phyloP scores from a whole-genome alignment of 2,113 vertebrate genomes.

The Oreocharis arfaki region DNA sequence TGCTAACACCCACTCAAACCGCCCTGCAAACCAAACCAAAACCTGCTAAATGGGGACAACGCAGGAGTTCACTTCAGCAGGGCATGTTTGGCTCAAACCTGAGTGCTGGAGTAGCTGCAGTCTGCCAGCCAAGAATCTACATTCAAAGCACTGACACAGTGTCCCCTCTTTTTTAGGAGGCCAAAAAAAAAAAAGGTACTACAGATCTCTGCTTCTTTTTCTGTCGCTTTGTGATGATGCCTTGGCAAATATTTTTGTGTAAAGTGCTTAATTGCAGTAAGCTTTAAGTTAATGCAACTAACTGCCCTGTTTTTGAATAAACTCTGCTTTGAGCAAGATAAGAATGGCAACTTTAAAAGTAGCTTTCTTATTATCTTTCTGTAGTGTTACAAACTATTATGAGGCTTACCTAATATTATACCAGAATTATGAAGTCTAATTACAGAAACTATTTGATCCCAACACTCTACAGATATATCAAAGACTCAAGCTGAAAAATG shows the following conservation, averaged over 20 bases:
- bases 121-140: neutral
- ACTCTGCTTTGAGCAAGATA: neutral
- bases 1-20: neutral
- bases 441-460: constrained; percentile 49
- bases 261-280: neutral
- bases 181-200: neutral
- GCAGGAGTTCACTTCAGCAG: neutral
- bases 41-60: rapidly evolving
- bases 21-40: neutral
- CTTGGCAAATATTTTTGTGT: neutral
- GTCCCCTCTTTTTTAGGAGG: neutral
- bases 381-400: neutral
- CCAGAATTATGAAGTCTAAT: constrained; percentile 29
- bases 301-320: neutral
- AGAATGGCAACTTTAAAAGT: neutral
- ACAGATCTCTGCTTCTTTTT: neutral
- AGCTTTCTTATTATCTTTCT: neutral
- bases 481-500: constrained; percentile 1
- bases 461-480: neutral
- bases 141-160: neutral
- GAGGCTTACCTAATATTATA: neutral
- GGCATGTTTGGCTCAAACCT: neutral
- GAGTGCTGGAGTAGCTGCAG: neutral
- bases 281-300: neutral
- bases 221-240: neutral